Evolutionary conservation across 2,888 invertebrate species (phyloP).

Genomic region (Drosophila koepferae): DNA sequence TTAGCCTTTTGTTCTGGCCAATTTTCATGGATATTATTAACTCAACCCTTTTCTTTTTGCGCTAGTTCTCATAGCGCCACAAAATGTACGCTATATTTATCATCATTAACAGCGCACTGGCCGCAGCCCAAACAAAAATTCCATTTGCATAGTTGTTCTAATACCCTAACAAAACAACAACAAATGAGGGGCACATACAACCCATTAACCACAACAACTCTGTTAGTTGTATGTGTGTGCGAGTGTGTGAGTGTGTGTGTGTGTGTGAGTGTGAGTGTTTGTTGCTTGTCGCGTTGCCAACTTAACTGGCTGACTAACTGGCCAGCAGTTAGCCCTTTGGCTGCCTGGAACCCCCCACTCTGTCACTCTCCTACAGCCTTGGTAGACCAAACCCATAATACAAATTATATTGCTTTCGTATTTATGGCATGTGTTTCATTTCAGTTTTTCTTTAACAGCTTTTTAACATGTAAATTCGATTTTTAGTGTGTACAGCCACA

Average conservation of each 20-base stretch:
- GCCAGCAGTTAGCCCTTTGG: constrained; percentile 37
- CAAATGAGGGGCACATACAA: constrained; percentile 32
- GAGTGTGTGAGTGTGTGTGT: constrained; percentile 44
- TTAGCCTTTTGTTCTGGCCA: neutral
- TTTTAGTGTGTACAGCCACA: constrained; percentile 50
- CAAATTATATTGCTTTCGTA: constrained; percentile 70
- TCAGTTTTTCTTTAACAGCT: constrained; percentile 65
- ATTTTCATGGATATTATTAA: constrained; percentile 28
- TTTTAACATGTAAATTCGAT: constrained; percentile 79
- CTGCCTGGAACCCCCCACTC: neutral
- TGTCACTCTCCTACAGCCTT: neutral
- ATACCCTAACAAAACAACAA: constrained; percentile 21
- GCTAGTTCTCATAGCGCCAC: constrained; percentile 1
- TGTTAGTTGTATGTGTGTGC: constrained; percentile 50
- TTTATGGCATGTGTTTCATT: constrained; percentile 62
- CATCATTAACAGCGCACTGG: constrained; percentile 51
- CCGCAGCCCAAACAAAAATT: constrained; percentile 19
- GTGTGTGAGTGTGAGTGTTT: constrained; percentile 51
- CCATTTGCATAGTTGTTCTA: constrained; percentile 43
- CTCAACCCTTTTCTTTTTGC: constrained; percentile 34
- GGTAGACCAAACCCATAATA: constrained; percentile 32
- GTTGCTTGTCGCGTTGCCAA: constrained; percentile 40
- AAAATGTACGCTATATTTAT: constrained; percentile 52
- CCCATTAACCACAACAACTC: constrained; percentile 70
- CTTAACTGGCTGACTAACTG: constrained; percentile 44